phyloP scores from a whole-genome alignment of 2,113 vertebrate species.

The Neofelis nebulosa region DNA sequence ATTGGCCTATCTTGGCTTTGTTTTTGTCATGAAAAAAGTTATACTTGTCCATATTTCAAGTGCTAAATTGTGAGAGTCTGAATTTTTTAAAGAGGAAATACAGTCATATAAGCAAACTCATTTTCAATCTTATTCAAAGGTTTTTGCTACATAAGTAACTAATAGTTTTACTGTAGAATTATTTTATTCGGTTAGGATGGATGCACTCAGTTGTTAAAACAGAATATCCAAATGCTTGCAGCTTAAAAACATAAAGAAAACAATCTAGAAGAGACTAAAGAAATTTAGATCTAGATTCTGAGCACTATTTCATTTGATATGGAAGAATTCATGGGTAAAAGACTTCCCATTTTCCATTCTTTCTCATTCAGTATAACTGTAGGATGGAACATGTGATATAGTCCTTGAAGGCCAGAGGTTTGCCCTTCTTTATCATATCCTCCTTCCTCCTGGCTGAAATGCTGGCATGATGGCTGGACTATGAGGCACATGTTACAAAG shows the following conservation, averaged over 20 bases:
- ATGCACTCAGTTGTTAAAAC: not conserved
- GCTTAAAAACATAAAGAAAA: not conserved
- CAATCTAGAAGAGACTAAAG: not conserved
- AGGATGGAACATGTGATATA: not conserved
- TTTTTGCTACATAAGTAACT: not conserved
- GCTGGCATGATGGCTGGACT: accelerated
- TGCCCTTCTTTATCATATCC: not conserved
- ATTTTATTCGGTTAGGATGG: not conserved
- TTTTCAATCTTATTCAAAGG: not conserved
- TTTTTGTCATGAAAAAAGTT: not conserved
- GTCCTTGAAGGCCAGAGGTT: not conserved
- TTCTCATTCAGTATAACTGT: not conserved
- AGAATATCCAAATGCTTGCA: not conserved
- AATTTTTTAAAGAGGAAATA: not conserved
- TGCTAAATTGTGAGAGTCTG: not conserved
- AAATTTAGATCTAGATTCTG: not conserved
- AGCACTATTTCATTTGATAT: not conserved
- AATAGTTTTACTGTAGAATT: not conserved
- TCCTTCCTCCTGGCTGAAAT: not conserved
- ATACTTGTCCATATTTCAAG: not conserved
- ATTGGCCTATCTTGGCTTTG: not conserved
- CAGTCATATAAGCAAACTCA: not conserved
- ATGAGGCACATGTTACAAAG: not conserved
- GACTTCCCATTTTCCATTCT: not conserved
- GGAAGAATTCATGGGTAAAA: not conserved